A percentile compares a stretch with the other conserved stretches of the same genome.
phyloP scores from a whole-genome alignment of 2,888 invertebrate species.

The Tetranychus truncatus region DNA sequence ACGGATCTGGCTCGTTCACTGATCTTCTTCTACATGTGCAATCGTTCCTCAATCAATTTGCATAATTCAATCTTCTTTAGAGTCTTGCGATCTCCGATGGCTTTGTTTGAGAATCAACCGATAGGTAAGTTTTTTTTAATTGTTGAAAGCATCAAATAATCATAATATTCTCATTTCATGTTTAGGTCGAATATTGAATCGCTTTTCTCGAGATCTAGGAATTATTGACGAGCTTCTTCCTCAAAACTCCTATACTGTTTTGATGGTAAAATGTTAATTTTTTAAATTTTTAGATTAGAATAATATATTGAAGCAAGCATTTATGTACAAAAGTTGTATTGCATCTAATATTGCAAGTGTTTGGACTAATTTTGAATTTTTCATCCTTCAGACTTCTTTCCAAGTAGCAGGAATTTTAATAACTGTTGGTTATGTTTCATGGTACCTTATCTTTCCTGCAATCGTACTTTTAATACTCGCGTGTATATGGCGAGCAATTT shows the following conservation, averaged over 20 bases:
- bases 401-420: not conserved
- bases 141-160: not conserved
- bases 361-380: not conserved
- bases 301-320: no score
- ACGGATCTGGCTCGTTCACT: constrained; percentile 21
- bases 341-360: no score
- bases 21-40: constrained; percentile 27
- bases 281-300: no score
- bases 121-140: constrained; percentile 28
- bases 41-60: constrained; percentile 25
- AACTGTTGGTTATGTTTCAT: not conserved
- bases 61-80: constrained; percentile 29
- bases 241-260: constrained; percentile 33
- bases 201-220: constrained; percentile 34
- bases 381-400: not conserved
- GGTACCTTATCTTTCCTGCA: constrained; percentile 32
- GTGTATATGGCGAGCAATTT: constrained; percentile 34
- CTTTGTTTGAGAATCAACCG: constrained; percentile 31
- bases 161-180: not conserved
- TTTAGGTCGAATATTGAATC: constrained; percentile 34
- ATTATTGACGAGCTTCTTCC: constrained; percentile 35
- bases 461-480: constrained; percentile 34
- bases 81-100: constrained; percentile 30
- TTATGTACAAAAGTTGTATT: no score
- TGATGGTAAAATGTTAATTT: constrained; percentile 32